Base-by-base conservation (phyloP, 2,113 vertebrate species). In the Colaptes auratus region DNA sequence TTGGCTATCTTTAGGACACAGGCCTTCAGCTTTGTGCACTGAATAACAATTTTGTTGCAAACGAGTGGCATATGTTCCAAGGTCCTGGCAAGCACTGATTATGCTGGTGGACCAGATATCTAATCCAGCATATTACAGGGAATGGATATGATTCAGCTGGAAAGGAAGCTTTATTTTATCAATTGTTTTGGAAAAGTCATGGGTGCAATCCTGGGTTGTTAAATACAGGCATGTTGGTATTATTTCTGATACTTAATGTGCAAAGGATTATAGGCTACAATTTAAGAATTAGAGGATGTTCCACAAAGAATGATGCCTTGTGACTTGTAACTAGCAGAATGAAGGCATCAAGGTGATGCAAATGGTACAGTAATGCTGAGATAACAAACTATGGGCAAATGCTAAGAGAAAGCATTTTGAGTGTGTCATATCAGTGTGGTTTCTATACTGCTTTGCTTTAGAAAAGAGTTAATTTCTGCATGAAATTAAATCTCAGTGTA, bases 231-330 rank as follows among this genome's bases (percentile, higher is more conserved):
- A 33, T 69, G 36, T 63, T 1, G 1, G 0, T 53, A 36, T 73
- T 36, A 67, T 81, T 82, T 84, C 33, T 64, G 13, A 24, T 50
- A 42, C 6, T 27, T 44, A 75, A 33, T 24, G 4, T 72, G 15
- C 10, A 64, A 91, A 73, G 15, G 19, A 73, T 48, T 61, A 35
- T 17, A 58, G 39, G 3, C 5, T 82, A 8, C 0, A 0, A 72
- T 27, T 64, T 58, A 82, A 87, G 18, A 64, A 46, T 69, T 75
- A 75, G 28, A 81, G 17, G 23, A 67, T 31, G 17, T 82, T 85
- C 33, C 20, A 64, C 36, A 50, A 75, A 42, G 23, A 67, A 42
- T 63, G 81, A 36, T 2, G 23, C 2, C 19, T 17, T 78, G 7
- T 63, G 31, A 44, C 15, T 84, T 42, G 24, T 6, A n/a, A 10